These are phyloP conservation scores for Pristis pectinata DNA, from an alignment of 2,797 vertebrate species.

Conservation along the genomic window DNA sequence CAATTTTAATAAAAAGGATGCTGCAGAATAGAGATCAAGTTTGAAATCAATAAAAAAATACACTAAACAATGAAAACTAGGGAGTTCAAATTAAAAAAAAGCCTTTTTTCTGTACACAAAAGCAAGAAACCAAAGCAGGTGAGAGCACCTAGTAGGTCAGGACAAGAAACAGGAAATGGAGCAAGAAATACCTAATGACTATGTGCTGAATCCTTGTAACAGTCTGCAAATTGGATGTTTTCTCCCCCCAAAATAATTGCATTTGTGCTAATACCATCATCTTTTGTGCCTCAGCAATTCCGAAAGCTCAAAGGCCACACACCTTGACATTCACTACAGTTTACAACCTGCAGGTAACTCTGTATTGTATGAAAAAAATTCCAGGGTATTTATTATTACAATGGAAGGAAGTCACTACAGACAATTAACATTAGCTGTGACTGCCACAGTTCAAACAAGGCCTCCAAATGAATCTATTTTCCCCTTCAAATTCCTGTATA, in stretches of 20 bases:
- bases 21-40: background rate
- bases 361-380: background rate
- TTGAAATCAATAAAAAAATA: background rate
- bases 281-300: background rate
- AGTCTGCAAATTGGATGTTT: background rate
- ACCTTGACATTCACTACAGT: conserved; percentile 10
- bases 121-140: background rate
- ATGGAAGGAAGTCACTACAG: conserved; percentile 26
- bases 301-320: conserved; percentile 21
- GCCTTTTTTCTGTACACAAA: background rate
- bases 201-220: background rate
- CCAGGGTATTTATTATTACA: conserved; percentile 17
- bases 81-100: background rate
- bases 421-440: conserved; percentile 33
- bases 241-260: background rate
- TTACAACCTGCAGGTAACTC: conserved; percentile 33
- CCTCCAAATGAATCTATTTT: conserved; percentile 31
- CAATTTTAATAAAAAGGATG: background rate
- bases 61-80: background rate
- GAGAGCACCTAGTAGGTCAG: background rate
- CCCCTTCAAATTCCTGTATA: conserved; percentile 31
- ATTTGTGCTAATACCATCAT: background rate
- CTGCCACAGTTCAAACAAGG: conserved; percentile 29
- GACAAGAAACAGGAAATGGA: background rate
- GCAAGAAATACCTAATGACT: background rate